Base-by-base conservation (phyloP, 1,140 invertebrate genomes). In the Sminthurides bifidus region DNA sequence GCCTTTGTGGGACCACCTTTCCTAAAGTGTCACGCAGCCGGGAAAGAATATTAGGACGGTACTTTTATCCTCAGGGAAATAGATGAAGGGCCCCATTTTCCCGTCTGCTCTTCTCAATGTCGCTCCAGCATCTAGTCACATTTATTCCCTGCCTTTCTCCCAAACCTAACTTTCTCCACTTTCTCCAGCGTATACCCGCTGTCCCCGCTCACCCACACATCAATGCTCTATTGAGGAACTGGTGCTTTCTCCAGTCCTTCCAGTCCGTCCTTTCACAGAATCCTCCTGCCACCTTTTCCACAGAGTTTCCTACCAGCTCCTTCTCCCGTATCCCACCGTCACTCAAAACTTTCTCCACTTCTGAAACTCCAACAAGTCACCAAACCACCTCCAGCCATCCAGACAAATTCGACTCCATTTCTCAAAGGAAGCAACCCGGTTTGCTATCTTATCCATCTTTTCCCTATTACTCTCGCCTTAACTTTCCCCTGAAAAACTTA, bases 1-100 rank as follows among this genome's bases (percentile, higher is more conserved):
- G 61, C 51, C 61, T 63, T 59, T 52, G 54, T 57, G 61, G 61
- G 61, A 63, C 61, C 61, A 60, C 61, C 61, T 63, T 59, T 58
- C 46, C 40, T 31, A 57, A 59, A 63, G 58, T 60, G 61, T 63
- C 61, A 60, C 52, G 58, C 49, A 50, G 57, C 29, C 56, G 38
- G 56, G 24, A 53, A 59, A 59, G 57, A 54, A 54, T 59, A 58
- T 60, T 60, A 60, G 59, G 54, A 52, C 59, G 53, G 54, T 60
- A 60, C 40, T 58, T 58, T 43, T 29, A 52, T 58, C 60, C 56
- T 53, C 31, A 48, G 56, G 60, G 60, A 58, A 62, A 58, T 62
- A 62, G 48, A 50, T 53, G 52, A 62, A 58, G 56, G 60, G 54
- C 52, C 50, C 50, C 55, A 43, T 52, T 57, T 29, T 37, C 31